phyloP scores from a whole-genome alignment of 1,140 invertebrate genomes.

The Vollenhovia emeryi region DNA sequence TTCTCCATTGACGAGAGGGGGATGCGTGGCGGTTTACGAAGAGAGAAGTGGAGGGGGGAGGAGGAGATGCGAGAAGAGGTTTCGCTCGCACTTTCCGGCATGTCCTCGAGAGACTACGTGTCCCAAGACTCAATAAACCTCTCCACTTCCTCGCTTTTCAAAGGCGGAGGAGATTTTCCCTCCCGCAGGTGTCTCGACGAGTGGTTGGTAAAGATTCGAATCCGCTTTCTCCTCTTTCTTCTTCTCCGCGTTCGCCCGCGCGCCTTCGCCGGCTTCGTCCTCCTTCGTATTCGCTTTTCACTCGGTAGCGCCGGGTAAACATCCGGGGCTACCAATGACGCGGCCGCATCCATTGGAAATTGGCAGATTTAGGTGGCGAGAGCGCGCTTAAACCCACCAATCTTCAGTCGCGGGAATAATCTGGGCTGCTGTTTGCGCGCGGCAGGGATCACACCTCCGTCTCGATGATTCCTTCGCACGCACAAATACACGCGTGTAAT shows the following conservation, averaged over 20 bases:
- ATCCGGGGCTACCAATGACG: slow-evolving; percentile 62
- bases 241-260: slow-evolving; percentile 9
- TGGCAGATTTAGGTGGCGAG: slow-evolving; percentile 70
- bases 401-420: slow-evolving; percentile 51
- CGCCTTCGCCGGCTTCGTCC: not conserved
- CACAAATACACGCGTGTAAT: slow-evolving; percentile 13
- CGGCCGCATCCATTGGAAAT: slow-evolving; percentile 69
- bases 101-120: slow-evolving; percentile 73
- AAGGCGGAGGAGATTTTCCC: slow-evolving; percentile 72
- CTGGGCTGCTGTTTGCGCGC: slow-evolving; percentile 44
- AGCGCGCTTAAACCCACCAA: slow-evolving; percentile 60
- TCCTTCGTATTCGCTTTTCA: slow-evolving; percentile 62
- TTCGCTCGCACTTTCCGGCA: slow-evolving; percentile 73
- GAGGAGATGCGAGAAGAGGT: slow-evolving; percentile 59
- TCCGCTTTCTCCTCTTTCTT: slow-evolving; percentile 72
- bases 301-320: slow-evolving; percentile 67
- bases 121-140: slow-evolving; percentile 76
- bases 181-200: slow-evolving; percentile 73
- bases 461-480: slow-evolving; percentile 18
- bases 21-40: slow-evolving; percentile 52
- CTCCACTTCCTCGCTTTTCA: slow-evolving; percentile 72
- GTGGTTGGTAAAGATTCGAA: slow-evolving; percentile 76
- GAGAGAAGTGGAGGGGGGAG: slow-evolving; percentile 15
- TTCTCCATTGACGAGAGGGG: slow-evolving; percentile 32
- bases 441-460: slow-evolving; percentile 4